Evolutionary conservation across 1,140 invertebrate genomes (phyloP), one percentile per base, ranked within the genome.

Genomic region (Ruditapes philippinarum): DNA sequence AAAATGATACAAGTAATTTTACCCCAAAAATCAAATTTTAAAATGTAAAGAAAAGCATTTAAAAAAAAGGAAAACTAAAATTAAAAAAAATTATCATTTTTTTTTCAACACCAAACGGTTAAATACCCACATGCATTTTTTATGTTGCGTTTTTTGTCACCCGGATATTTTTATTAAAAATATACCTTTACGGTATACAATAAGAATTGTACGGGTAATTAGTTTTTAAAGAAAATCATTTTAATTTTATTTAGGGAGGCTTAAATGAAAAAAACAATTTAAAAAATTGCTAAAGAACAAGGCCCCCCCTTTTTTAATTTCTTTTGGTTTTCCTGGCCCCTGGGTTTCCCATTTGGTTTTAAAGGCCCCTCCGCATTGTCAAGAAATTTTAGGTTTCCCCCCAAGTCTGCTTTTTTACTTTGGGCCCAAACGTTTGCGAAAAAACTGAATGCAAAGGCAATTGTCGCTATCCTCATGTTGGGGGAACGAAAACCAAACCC

Each of bases 371-470:
- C 31, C 62, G 70, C 80, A 78, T 88, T 91, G 14, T 22, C 86
- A 40, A n/a, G 54, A 9, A 7, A 3, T 1, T 19, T 19, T 57
- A 54, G 38, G 19, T 82, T 62, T 31, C 4, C 19, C n/a, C 33
- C 54, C 7, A 49, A 0, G 57, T 51, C n/a, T 82, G 36, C 80
- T n/a, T n/a, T n/a, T n/a, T 79, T 38, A 25, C 73, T 80, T 19
- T 7, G 12, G 4, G 73, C n/a, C n/a, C 33, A 83, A 22, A 7
- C 81, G 68, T 90, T 91, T 36, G 76, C 89, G 0, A 62, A 85
- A n/a, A 84, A 87, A 45, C 81, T 54, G 33, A 91, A 89, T 38
- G 89, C 68, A 76, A 90, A 88, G 14, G 88, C 76, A 19, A 87
- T 60, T 19, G 28, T 70, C 42, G 70, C 88, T 1, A 31, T n/a